Base-by-base conservation (phyloP, 2,797 vertebrate species). In the Acrocephalus scirpaceus region DNA sequence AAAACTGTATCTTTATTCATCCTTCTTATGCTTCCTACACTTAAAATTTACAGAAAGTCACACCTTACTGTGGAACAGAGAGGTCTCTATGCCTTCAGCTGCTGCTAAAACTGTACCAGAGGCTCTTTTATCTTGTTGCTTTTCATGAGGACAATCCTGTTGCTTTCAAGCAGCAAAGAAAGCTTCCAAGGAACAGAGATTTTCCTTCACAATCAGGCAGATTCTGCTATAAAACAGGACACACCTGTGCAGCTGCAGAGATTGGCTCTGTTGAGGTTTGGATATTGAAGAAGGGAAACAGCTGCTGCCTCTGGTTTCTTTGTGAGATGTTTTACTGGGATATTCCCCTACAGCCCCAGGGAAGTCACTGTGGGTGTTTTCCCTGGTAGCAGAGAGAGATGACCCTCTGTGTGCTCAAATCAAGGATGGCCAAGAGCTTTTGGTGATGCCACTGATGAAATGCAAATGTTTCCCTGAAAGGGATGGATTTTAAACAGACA, bases 271-370 rank as follows among this genome's bases (percentile, higher is more conserved):
- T 5, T 36, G 73, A 75, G 51, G 45, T 88, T 54, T 54, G 74
- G 76, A 13, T 78, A 16, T 9, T 29, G 61, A 64, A 9, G 71
- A 74, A 72, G 70, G 17, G 58, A 47, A 88, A 26, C 48, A 85
- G 87, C 84, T 93, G 89, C 67, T 82, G 60, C 93, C 42, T 65
- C 61, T 80, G 92, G 14, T 74, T 92, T 67, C 50, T 81, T 40
- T 73, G 61, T 38, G 26, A 27, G 40, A 5, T 47, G 42, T 75
- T 79, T 54, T 30, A n/a, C 45, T 69, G 58, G 45, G 44, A 21
- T 38, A 5, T 62, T 64, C 75, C 47, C 6, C 56, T 42, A 0
- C 15, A 61, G 72, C 50, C 42, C 38, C 38, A 8, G 53, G 25
- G 19, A 65, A n/a, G 57, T n/a, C 53, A 20, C 47, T 1, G 6